phyloP scores from a whole-genome alignment of 2,113 vertebrate species.

The Amphiprion percula region DNA sequence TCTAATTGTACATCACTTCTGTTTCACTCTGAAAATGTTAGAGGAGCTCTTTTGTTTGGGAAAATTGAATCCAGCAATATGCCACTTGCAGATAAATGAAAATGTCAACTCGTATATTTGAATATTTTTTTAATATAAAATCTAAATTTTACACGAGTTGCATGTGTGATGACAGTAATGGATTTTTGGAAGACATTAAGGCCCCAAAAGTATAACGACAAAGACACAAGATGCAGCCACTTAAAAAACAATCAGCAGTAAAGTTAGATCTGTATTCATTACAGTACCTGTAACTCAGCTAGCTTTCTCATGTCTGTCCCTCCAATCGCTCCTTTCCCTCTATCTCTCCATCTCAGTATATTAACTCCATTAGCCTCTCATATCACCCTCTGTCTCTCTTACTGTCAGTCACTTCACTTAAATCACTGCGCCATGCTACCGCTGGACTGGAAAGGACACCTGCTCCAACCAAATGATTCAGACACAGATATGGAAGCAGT shows the following conservation, averaged over 20 bases:
- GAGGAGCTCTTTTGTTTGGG: slow-evolving; percentile 30
- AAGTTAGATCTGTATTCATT: slow-evolving; percentile 47
- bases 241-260: slow-evolving; percentile 31
- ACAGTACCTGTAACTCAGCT: slow-evolving; percentile 33
- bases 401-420: slow-evolving; percentile 64
- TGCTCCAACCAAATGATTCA: slow-evolving; percentile 45
- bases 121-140: slow-evolving; percentile 15
- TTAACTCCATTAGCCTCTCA: slow-evolving; percentile 74
- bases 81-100: slow-evolving; percentile 53
- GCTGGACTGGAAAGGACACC: slow-evolving; percentile 63
- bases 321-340: slow-evolving; percentile 36
- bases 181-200: slow-evolving; percentile 15
- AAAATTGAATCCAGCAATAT: slow-evolving; percentile 37
- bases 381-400: slow-evolving; percentile 65
- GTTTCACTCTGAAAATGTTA: slow-evolving; percentile 56
- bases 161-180: slow-evolving; percentile 35
- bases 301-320: slow-evolving; percentile 29
- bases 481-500: slow-evolving; percentile 36
- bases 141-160: slow-evolving; percentile 52
- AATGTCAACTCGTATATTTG: slow-evolving; percentile 16
- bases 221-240: slow-evolving; percentile 19
- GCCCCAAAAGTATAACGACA: slow-evolving; percentile 5
- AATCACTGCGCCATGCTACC: slow-evolving; percentile 52
- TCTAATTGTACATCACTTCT: slow-evolving; percentile 28
- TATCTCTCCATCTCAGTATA: slow-evolving; percentile 69